Base-by-base conservation (phyloP, 2,888 invertebrate species). In the Dichetophora obliterata region DNA sequence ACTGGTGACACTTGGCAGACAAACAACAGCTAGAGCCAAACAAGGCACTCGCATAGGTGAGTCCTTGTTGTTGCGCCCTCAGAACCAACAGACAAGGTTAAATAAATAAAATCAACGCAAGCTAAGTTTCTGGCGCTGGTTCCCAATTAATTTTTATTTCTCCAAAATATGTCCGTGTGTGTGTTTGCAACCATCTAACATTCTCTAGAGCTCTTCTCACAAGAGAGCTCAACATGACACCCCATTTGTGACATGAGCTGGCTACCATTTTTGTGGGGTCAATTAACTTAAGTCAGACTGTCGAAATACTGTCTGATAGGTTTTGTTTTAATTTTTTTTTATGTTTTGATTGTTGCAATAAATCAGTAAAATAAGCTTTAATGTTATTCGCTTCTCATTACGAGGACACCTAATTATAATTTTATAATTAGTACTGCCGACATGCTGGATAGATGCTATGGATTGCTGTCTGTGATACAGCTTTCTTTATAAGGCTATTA, bases 61-160 rank as follows among this genome's bases (percentile, higher is more conserved):
- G 43, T 43, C 43, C 43, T 14, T 43, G 43, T 43, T 43, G 11
- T 43, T 43, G 43, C 11, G 22, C 22, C 6, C 57, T 27, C 57
- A 24, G 11, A 3, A 8, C 24, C 24, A 11, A 14, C n/a, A 31
- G 14, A 19, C 37, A 54, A 34, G 50, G 61, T 48, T 37, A 43
- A 61, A 37, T 59, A 59, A 27, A 57, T 14, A 48, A 72, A 66
- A 65, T 34, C 9, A 37, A 22, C 24, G 43, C 1, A 54, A 24
- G 16, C 54, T 43, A 74, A 65, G 9, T 74, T 74, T 48, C 24
- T 52, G 74, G 74, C 22, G 34, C 66, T 54, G 34, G 54, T 16
- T 66, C 52, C 43, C 74, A 74, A 65, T 65, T 74, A 65, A 65
- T 66, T 73, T 74, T 65, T 65, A 74, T 74, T 74, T 63, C 50